Evolutionary conservation across 2,113 vertebrate genomes (phyloP).

Genomic region (Pygoscelis adeliae): DNA sequence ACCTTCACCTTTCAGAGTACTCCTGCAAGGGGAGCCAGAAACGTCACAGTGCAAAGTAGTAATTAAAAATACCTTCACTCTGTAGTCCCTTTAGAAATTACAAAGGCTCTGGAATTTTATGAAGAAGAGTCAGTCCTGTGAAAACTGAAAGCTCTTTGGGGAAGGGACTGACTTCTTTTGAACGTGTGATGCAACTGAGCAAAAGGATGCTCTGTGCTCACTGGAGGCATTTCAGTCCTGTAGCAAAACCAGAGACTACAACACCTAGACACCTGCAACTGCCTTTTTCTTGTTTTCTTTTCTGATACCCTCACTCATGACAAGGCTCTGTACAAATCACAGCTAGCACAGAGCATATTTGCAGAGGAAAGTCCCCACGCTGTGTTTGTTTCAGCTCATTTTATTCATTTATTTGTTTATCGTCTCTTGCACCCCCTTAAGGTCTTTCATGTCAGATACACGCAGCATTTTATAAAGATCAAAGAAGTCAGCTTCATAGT

Average conservation of each 20-base stretch:
- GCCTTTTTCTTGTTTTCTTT: background rate
- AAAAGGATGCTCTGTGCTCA: background rate
- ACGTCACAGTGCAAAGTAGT: background rate
- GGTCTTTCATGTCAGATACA: background rate
- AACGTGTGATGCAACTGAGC: background rate
- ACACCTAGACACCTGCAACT: background rate
- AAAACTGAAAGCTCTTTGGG: background rate
- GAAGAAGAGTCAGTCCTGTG: background rate
- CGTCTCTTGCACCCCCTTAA: background rate
- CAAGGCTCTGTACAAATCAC: background rate
- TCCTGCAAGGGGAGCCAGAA: background rate
- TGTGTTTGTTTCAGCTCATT: background rate
- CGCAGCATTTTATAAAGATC: background rate
- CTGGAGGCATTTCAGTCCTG: background rate
- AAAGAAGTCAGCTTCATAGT: background rate
- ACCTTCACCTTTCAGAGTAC: background rate
- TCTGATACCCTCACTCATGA: background rate
- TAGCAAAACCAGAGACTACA: background rate
- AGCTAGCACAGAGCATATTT: background rate
- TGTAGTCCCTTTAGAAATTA: background rate
- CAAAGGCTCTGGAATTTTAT: background rate
- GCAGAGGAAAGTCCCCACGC: fast-evolving
- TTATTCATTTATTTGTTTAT: background rate
- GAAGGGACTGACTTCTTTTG: background rate
- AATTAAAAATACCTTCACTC: background rate